Evolutionary conservation across 2,797 vertebrate genomes (phyloP), one percentile per base, ranked within the genome.

Genomic region (Danio tinwini): DNA sequence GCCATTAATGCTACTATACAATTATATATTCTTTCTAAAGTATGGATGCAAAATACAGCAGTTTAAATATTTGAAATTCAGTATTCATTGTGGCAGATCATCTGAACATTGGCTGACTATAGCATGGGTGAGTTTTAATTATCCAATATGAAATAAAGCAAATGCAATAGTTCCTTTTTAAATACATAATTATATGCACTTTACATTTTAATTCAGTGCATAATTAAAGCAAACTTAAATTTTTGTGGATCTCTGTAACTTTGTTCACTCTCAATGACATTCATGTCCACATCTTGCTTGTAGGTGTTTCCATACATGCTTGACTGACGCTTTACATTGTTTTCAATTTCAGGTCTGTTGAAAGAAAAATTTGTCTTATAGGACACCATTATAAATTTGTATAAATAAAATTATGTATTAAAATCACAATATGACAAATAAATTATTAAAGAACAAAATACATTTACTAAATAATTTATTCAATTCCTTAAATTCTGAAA

Each of bases 211-310:
- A 52, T 5, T 17, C 13, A 29, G 16, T 21, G 7, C 10, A 4
- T 47, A 29, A 13, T 73, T 37, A 47, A 53, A 47, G 44, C 47
- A 7, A 47, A 8, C 49, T 75, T 53, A 1, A 85, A 59, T 71
- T 81, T 71, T 52, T 85, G 87, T 74, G 85, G 81, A 37, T 86
- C 78, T 78, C 86, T 90, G 85, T 90, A 92, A 63, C 88, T 89
- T 80, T 88, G 90, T 65, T 92, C 74, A 16, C 90, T 92, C 80
- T 85, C 89, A 65, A 93, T 91, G 74, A 92, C 87, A 7, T 91
- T 90, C 0, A 93, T 87, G 78, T 93, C 91, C 78, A 93, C 87
- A 80, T 93, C 91, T 79, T 93, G 91, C 81, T 92, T 92, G 64
- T 87, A 93, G 8, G 83, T 92, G 19, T 92, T 89, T 72, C 92